A percentile compares a stretch with the other conserved stretches of the same genome.
Evolutionary conservation across 37 sponge, comb jelly and placozoan genomes (phyloP).

Genomic region (Chondrilla cf. caribensis): DNA sequence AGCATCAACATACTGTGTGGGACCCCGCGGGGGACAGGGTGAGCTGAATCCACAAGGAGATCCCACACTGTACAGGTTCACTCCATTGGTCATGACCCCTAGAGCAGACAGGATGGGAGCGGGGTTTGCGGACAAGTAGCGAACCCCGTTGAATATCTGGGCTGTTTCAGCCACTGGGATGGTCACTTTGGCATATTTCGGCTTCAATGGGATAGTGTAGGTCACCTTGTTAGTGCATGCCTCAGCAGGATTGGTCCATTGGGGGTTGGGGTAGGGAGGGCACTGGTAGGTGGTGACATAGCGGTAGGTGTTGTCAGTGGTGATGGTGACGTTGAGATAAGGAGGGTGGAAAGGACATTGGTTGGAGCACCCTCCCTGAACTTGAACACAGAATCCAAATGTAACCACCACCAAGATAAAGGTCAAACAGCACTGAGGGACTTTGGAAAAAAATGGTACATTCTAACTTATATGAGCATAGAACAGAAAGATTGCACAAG

Average conservation of each 20-base stretch:
- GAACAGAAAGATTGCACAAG: too few species aligned
- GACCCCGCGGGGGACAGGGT: slow-evolving; percentile 51
- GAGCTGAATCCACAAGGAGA: slow-evolving; percentile 73
- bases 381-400: too few species aligned
- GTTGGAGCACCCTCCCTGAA: too few species aligned
- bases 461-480: too few species aligned
- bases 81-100: slow-evolving; percentile 60
- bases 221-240: slow-evolving; percentile 39
- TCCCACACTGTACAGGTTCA: slow-evolving; percentile 61
- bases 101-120: slow-evolving; percentile 50
- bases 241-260: slow-evolving; percentile 55
- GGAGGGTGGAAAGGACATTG: slow-evolving; percentile 4
- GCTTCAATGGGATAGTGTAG: slow-evolving; percentile 39
- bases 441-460: too few species aligned
- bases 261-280: slow-evolving; percentile 58
- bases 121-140: slow-evolving; percentile 62
- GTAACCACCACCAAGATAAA: too few species aligned
- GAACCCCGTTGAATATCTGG: slow-evolving; percentile 23
- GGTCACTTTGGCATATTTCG: slow-evolving; percentile 21
- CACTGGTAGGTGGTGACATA: slow-evolving; percentile 23
- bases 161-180: slow-evolving; percentile 48
- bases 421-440: too few species aligned
- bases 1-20: slow-evolving; percentile 63
- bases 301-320: neutral
- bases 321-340: slow-evolving; percentile 33